Conservation (phyloP, 1,140 invertebrate species). For the Charaxes varanes region DNA sequence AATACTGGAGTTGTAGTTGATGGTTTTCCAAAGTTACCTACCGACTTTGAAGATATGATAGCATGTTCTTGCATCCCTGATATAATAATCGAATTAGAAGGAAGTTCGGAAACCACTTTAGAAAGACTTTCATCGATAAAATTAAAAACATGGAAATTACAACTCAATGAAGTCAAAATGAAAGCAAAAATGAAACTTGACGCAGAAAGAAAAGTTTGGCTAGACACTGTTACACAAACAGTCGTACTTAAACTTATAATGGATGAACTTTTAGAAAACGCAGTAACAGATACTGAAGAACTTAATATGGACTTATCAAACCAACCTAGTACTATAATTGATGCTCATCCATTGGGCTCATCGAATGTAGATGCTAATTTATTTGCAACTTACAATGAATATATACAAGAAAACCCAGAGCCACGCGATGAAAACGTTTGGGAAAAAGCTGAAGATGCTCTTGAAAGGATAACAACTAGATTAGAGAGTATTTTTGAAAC, state of each 20-base stretch:
- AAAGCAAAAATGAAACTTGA: slow-evolving; percentile 35
- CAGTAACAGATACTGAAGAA: slow-evolving; percentile 19
- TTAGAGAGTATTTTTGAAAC: slow-evolving; percentile 61
- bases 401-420: slow-evolving; percentile 53
- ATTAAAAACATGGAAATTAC: slow-evolving; percentile 58
- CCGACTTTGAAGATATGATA: slow-evolving; percentile 70
- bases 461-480: slow-evolving; percentile 54
- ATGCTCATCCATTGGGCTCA: slow-evolving; percentile 42
- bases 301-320: slow-evolving; percentile 18
- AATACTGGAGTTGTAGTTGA: slow-evolving; percentile 73
- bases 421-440: slow-evolving; percentile 58
- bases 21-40: slow-evolving; percentile 71
- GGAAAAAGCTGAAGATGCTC: slow-evolving; percentile 63
- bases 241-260: slow-evolving; percentile 43
- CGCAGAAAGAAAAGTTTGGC: slow-evolving; percentile 35
- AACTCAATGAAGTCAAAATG: slow-evolving; percentile 40
- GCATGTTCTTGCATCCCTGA: slow-evolving; percentile 72
- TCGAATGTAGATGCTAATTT: slow-evolving; percentile 41
- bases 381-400: slow-evolving; percentile 45
- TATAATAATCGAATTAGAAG: slow-evolving; percentile 67
- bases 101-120: slow-evolving; percentile 39
- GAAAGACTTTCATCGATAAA: slow-evolving; percentile 45
- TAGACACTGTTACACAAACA: slow-evolving; percentile 39
- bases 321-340: slow-evolving; percentile 41
- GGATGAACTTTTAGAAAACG: slow-evolving; percentile 42